phyloP scores from a whole-genome alignment of 2,113 vertebrate genomes.

The Bettongia penicillata region DNA sequence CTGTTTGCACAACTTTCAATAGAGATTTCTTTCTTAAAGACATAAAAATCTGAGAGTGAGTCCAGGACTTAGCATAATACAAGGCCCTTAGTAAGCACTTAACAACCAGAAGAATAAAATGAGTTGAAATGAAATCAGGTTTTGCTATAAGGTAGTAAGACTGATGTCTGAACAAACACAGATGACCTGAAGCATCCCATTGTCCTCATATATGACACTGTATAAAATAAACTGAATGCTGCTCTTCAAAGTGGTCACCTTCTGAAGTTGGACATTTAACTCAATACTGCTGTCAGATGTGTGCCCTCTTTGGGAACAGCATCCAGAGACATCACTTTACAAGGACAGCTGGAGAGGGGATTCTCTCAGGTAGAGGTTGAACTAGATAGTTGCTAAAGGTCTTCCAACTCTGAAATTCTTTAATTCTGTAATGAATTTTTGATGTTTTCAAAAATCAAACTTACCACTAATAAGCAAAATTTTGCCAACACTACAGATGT shows the following conservation, averaged over 20 bases:
- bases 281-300: neutral
- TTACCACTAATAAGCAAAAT: neutral
- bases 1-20: neutral
- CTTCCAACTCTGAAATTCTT: rapidly evolving
- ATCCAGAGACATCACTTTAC: neutral
- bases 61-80: neutral
- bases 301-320: neutral
- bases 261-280: neutral
- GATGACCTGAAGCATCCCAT: neutral
- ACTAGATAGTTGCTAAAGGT: neutral
- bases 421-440: neutral
- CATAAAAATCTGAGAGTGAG: neutral
- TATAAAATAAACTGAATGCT: neutral
- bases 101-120: neutral
- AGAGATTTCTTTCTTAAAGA: neutral
- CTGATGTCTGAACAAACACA: neutral
- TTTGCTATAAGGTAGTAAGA: neutral
- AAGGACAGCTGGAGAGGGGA: neutral
- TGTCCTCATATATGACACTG: neutral
- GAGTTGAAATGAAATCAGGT: neutral
- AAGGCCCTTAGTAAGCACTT: neutral
- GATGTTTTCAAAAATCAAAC: neutral
- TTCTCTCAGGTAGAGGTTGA: neutral
- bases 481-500: rapidly evolving
- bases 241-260: neutral